Conservation (phyloP, 1,140 invertebrate genomes). For the Periplaneta americana region DNA sequence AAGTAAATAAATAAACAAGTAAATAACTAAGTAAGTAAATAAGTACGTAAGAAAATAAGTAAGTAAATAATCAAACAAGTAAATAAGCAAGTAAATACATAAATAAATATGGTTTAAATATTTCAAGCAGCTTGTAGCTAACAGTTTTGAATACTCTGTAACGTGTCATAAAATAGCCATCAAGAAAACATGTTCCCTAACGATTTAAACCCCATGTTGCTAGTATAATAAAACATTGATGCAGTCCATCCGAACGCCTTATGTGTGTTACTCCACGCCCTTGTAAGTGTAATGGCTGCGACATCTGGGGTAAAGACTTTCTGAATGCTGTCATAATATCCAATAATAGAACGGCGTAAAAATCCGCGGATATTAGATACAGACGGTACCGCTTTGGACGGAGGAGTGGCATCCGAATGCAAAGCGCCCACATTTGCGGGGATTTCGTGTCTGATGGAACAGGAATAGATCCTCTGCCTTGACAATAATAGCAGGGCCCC, state of each 20-base stretch:
- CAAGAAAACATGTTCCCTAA: neutral
- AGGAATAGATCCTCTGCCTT: neutral
- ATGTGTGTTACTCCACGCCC: too few species aligned
- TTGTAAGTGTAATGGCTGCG: neutral
- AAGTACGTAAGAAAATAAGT: too few species aligned
- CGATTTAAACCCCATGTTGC: neutral
- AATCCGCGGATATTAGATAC: neutral
- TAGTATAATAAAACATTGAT: neutral
- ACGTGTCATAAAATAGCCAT: neutral
- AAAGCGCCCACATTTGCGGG: neutral
- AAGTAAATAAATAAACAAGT: too few species aligned
- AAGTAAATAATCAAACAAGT: too few species aligned
- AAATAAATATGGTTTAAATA: too few species aligned
- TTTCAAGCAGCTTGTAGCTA: neutral
- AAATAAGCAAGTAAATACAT: too few species aligned
- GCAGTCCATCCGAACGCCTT: neutral
- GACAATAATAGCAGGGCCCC: neutral
- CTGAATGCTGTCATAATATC: neutral
- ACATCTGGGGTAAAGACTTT: neutral
- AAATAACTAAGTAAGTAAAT: too few species aligned
- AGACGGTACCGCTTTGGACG: neutral
- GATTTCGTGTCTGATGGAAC: neutral
- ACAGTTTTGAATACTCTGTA: neutral
- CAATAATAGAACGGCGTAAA: neutral
- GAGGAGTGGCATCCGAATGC: neutral